A percentile compares a stretch with the other conserved stretches of the same genome.
These are phyloP conservation scores for Orthosia gothica DNA, from an alignment of 2,888 invertebrate species.

Conservation along the genomic window DNA sequence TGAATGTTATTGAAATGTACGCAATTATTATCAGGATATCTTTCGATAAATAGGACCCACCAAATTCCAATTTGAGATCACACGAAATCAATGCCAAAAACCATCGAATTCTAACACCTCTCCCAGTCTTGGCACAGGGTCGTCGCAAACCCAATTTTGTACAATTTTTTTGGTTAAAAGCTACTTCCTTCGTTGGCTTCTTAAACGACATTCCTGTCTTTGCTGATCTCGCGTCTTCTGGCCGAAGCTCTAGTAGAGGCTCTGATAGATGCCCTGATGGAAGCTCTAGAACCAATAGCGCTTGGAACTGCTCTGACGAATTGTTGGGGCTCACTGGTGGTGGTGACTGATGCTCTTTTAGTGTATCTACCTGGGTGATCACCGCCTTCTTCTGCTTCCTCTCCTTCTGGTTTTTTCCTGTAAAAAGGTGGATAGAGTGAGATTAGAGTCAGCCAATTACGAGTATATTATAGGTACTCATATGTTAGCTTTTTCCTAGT, in stretches of 20 bases:
- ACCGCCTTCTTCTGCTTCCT: slow-evolving; percentile 68
- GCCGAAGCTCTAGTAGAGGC: slow-evolving; percentile 74
- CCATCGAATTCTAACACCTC: background rate
- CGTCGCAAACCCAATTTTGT: slow-evolving; percentile 45
- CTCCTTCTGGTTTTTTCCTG: slow-evolving; percentile 74
- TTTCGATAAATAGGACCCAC: background rate
- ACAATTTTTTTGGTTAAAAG: slow-evolving; percentile 51
- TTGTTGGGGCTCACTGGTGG: slow-evolving; percentile 73
- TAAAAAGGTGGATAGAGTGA: too few species aligned
- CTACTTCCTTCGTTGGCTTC: slow-evolving; percentile 6
- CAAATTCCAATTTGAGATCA: slow-evolving; percentile 49
- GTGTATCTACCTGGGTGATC: slow-evolving; percentile 80
- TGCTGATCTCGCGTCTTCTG: slow-evolving; percentile 63
- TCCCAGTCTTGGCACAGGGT: slow-evolving; percentile 42
- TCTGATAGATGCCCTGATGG: slow-evolving; percentile 82
- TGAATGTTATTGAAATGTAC: background rate
- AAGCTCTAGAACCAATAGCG: slow-evolving; percentile 84
- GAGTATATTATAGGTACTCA: too few species aligned
- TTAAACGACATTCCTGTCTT: slow-evolving; percentile 73
- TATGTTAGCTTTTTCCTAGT: too few species aligned
- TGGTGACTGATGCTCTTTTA: slow-evolving; percentile 73
- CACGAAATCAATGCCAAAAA: slow-evolving; percentile 36
- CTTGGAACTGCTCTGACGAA: slow-evolving; percentile 82
- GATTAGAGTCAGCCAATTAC: too few species aligned
- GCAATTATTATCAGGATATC: background rate